Base-by-base conservation (phyloP, 2,888 invertebrate species). In the Xestobium rufovillosum region DNA sequence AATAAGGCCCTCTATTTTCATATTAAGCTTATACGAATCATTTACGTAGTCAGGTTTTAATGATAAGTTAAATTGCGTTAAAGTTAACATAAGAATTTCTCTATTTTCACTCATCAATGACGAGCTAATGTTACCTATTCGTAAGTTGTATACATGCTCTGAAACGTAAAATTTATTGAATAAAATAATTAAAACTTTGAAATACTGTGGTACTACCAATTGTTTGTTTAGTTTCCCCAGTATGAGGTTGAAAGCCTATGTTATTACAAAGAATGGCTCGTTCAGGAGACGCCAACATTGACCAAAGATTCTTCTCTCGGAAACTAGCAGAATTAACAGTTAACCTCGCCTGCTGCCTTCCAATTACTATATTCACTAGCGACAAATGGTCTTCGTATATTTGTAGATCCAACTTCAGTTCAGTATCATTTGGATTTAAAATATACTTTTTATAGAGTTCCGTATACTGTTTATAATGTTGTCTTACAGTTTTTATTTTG, bases 91-190 rank as follows among this genome's bases (percentile, higher is more conserved):
- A 39, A 84, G 57, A 8, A 86, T 75, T 64, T 86, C 85, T 48
- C 75, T 78, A 38, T 73, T 73, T 41, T 76, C 72, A 54, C 78
- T 81, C 48, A 80, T 68, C 32, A 86, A 62, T 8, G 80, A 78
- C 36, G 84, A 42, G 2, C 79, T 79, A 48, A 80, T 77, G 58
- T 83, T 83, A 10, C 81, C 82, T 33, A 87, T 59, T 1, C 84
- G 80, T 44, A 87, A 69, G 61, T 82, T 83, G 40, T 83, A 66
- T 64, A 83, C 83, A 56, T 84, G 83, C 52, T 84, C 84, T 78
- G 68, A 26, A 53, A 54, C 38, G 29, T 10, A 6, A 16, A 9
- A 28, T 8, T 23, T n/a, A n/a, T 23, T 23, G 23, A 23, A n/a
- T 23, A n/a, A 23, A 23, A 23, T 23, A 8, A 8, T 23, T 23